phyloP scores from a whole-genome alignment of 2,888 invertebrate species.

The Molanna angustata region DNA sequence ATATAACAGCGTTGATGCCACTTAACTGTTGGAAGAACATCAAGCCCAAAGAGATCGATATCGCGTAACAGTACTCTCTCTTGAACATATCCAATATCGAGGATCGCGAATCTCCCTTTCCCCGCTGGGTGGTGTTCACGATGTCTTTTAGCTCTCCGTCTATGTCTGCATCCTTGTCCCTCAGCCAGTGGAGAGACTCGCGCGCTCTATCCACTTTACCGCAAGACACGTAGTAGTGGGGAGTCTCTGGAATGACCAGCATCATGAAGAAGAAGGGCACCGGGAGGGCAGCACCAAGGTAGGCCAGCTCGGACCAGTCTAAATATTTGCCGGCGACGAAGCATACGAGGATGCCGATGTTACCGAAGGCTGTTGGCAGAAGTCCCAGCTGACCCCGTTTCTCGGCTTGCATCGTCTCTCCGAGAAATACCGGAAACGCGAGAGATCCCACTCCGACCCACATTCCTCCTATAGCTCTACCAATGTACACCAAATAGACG shows the following conservation, averaged over 20 bases:
- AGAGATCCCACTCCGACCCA: constrained; percentile 86
- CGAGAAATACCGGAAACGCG: constrained; percentile 87
- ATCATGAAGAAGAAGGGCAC: constrained; percentile 76
- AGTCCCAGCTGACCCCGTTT: constrained; percentile 87
- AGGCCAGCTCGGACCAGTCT: constrained; percentile 79
- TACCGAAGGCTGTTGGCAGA: constrained; percentile 84
- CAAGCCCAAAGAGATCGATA: constrained; percentile 78
- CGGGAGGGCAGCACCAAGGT: constrained; percentile 72
- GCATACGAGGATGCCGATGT: constrained; percentile 75
- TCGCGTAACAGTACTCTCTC: constrained; percentile 69
- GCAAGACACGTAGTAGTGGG: constrained; percentile 84
- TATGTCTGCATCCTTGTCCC: constrained; percentile 75
- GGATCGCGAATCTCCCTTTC: constrained; percentile 55
- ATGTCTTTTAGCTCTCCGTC: constrained; percentile 74
- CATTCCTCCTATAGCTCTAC: constrained; percentile 81
- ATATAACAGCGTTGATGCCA: constrained; percentile 95
- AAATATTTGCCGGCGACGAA: constrained; percentile 76
- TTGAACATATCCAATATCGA: constrained; percentile 73
- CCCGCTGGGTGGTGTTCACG: constrained; percentile 61
- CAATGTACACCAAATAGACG: constrained; percentile 71
- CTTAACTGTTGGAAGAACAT: constrained; percentile 96
- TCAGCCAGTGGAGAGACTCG: constrained; percentile 76
- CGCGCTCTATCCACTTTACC: constrained; percentile 64
- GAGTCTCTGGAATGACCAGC: constrained; percentile 88
- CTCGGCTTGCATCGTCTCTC: constrained; percentile 90